Conservation (phyloP, 2,888 invertebrate species). For the Ptilodon capucinus region DNA sequence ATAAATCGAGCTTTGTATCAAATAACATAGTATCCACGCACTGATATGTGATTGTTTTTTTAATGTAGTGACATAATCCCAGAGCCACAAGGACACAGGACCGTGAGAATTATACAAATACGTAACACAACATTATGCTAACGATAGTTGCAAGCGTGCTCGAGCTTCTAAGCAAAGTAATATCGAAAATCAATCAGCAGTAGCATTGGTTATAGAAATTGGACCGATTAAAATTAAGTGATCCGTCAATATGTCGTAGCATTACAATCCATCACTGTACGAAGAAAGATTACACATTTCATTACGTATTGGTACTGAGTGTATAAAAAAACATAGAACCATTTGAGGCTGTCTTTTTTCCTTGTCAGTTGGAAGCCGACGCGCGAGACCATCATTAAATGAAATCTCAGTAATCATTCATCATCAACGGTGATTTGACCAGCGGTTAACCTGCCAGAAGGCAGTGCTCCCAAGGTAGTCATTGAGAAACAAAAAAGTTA, state of each 20-base stretch:
- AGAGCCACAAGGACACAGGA: background rate
- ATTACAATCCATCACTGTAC: slow-evolving; percentile 41
- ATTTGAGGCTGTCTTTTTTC: slow-evolving; percentile 52
- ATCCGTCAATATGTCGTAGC: slow-evolving; percentile 32
- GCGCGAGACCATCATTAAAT: slow-evolving; percentile 67
- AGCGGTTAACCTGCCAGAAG: slow-evolving; percentile 63
- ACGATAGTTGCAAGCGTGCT: background rate
- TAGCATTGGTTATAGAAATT: slow-evolving; percentile 26
- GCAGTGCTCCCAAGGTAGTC: slow-evolving; percentile 63
- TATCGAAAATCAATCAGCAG: slow-evolving; percentile 20
- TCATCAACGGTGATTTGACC: slow-evolving; percentile 75
- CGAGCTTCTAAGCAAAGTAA: background rate
- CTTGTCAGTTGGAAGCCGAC: slow-evolving; percentile 65
- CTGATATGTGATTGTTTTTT: background rate
- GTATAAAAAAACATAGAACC: slow-evolving; percentile 37
- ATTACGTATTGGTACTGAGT: slow-evolving; percentile 44
- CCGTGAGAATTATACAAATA: background rate
- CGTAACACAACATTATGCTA: background rate
- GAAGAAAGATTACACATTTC: slow-evolving; percentile 61
- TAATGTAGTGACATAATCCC: background rate
- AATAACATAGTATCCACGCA: background rate
- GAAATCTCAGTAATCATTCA: slow-evolving; percentile 79
- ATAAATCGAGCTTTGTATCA: background rate
- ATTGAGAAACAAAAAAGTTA: slow-evolving; percentile 41
- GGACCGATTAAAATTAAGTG: slow-evolving; percentile 33